Evolutionary conservation across 2,797 vertebrate species (phyloP).

Genomic region (Myotis planiceps): DNA sequence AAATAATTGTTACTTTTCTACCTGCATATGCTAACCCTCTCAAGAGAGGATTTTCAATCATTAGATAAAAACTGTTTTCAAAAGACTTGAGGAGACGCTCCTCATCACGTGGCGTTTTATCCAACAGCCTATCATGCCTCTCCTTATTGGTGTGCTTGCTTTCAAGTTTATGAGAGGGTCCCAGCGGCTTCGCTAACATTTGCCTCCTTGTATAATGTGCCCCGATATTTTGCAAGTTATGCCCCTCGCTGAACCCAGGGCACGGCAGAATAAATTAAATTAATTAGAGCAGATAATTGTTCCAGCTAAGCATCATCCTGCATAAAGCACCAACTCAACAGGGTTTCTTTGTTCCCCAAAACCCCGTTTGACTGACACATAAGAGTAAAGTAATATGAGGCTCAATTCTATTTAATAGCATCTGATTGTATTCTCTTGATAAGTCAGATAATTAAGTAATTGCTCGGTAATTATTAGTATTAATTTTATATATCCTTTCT

Average conservation of each 20-base stretch:
- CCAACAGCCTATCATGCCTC: background rate
- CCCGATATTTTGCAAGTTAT: conserved; percentile 26
- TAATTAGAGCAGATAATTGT: conserved; percentile 65
- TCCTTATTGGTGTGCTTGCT: background rate
- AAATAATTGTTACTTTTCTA: background rate
- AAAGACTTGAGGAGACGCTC: conserved; percentile 22
- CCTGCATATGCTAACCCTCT: background rate
- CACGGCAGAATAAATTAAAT: conserved; percentile 57
- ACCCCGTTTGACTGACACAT: conserved; percentile 48
- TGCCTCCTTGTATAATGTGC: background rate
- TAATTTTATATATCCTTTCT: conserved; percentile 75
- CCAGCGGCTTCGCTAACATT: background rate
- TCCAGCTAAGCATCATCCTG: conserved; percentile 31
- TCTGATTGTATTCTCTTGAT: conserved; percentile 52
- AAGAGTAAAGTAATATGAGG: conserved; percentile 53
- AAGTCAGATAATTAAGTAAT: conserved; percentile 78
- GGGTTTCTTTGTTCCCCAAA: conserved; percentile 54
- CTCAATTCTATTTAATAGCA: conserved; percentile 62
- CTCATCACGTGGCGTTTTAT: background rate
- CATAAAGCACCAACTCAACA: conserved; percentile 44
- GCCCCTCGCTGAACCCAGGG: conserved; percentile 4
- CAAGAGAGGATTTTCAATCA: background rate
- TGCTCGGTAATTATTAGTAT: conserved; percentile 75
- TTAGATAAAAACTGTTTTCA: background rate
- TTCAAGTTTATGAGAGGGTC: conserved; percentile 29